Evolutionary conservation across 2,113 vertebrate species (phyloP), one percentile per base, ranked within the genome.

Genomic region (Ochotona princeps): DNA sequence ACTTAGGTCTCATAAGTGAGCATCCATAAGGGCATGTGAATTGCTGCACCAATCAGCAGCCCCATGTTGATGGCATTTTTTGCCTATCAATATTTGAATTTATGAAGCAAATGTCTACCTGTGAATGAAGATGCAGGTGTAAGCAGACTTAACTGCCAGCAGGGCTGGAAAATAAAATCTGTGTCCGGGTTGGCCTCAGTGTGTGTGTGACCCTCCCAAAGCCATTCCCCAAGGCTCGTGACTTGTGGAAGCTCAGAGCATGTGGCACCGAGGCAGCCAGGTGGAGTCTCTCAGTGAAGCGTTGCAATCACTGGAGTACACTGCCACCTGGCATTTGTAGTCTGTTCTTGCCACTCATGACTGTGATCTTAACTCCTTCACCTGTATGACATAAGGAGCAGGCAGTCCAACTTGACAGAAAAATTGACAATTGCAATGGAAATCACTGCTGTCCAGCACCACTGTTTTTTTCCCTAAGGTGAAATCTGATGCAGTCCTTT

Each of bases 21-120:
- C 38, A 44, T 44, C 38, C 38, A 13, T 15, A 5, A 57, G 18
- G 54, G 54, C 54, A 18, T 20, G 54, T 18, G 54, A 57, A 57
- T 13, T 18, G 6, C 13, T 57, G 15, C 54, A 57, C 14, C 54
- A 57, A 57, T 15, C 10, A 18, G 14, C 54, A 17, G 54, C 17
- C 54, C 54, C 54, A 57, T 18, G 54, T 57, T 57, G 51, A 89
- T 89, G 96, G 95, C 78, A 2, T 61, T 96, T 97, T 97, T 92
- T 92, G 93, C 61, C 93, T 96, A 90, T 83, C 91, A 94, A 96
- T 90, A 92, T 97, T 94, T 92, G 84, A 87, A 69, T 96, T 85
- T 96, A 94, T 96, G 96, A 96, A 54, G 26, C 28, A 89, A 54
- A 97, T 69, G 92, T 92, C 76, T 92, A 96, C 92, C 38, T 93